phyloP scores from a whole-genome alignment of 2,888 invertebrate genomes.

The Clanis bilineata region DNA sequence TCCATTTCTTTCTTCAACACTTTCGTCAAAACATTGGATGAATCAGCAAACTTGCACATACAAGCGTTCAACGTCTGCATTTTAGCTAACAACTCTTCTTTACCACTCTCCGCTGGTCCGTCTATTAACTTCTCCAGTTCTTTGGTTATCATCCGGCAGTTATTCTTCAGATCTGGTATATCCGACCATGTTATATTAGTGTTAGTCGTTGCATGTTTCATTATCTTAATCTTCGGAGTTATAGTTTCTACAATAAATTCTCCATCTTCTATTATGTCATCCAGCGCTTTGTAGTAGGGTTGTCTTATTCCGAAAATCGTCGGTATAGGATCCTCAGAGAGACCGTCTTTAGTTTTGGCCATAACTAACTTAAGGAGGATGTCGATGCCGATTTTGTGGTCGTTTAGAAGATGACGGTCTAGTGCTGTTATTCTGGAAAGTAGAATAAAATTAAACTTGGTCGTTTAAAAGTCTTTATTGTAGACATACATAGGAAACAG shows the following conservation, averaged over 20 bases:
- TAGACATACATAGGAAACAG: too few relatives aligned
- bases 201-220: conserved; percentile 60
- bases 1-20: conserved; percentile 59
- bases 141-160: conserved; percentile 46
- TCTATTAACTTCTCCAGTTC: conserved; percentile 56
- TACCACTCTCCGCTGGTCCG: conserved; percentile 40
- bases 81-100: conserved; percentile 52
- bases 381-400: conserved; percentile 69
- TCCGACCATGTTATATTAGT: conserved; percentile 57
- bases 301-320: conserved; percentile 43
- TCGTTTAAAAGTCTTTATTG: too few relatives aligned
- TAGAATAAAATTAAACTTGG: too few relatives aligned
- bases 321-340: conserved; percentile 41
- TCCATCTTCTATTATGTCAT: conserved; percentile 57
- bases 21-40: conserved; percentile 64
- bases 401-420: conserved; percentile 66
- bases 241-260: conserved; percentile 68
- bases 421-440: conserved; percentile 68
- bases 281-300: conserved; percentile 56
- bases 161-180: conserved; percentile 49
- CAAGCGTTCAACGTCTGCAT: conserved; percentile 66
- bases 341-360: conserved; percentile 67
- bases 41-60: conserved; percentile 70
- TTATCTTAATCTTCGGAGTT: conserved; percentile 60
- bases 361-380: conserved; percentile 66